Conservation (phyloP, 2,797 vertebrate genomes). For the Glossophaga mutica region DNA sequence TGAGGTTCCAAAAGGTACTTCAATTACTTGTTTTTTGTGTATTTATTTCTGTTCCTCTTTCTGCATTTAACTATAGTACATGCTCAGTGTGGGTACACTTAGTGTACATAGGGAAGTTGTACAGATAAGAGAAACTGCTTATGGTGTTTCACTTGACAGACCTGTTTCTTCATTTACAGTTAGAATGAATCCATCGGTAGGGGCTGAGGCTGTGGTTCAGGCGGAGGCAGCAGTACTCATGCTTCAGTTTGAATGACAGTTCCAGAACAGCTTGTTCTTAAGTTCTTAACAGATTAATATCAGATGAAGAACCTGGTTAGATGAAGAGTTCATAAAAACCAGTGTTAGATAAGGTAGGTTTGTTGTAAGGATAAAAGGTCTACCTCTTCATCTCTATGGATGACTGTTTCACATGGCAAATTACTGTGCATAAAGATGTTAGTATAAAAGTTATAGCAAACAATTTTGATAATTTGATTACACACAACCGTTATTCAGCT, state of each 20-base stretch:
- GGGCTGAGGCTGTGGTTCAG: not conserved
- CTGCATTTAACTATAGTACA: not conserved
- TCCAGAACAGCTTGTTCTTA: not conserved
- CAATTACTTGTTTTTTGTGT: not conserved
- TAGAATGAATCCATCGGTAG: not conserved
- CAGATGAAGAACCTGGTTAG: not conserved
- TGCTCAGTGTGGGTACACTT: not conserved
- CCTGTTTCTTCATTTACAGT: not conserved
- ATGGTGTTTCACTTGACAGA: not conserved
- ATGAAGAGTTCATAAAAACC: not conserved
- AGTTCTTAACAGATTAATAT: not conserved
- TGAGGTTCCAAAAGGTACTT: constrained; percentile 84
- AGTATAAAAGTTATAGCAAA: not conserved
- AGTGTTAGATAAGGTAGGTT: not conserved
- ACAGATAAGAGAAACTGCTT: not conserved
- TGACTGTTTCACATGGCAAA: not conserved
- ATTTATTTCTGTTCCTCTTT: not conserved
- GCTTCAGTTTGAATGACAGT: not conserved
- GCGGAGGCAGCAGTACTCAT: not conserved
- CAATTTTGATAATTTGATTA: not conserved
- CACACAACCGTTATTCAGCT: not conserved
- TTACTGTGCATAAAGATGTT: not conserved
- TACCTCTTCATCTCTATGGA: not conserved
- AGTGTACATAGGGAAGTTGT: not conserved
- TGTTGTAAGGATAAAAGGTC: not conserved